phyloP scores from a whole-genome alignment of 92 coral and sea anemone genomes.

The Bergia puertoricense region DNA sequence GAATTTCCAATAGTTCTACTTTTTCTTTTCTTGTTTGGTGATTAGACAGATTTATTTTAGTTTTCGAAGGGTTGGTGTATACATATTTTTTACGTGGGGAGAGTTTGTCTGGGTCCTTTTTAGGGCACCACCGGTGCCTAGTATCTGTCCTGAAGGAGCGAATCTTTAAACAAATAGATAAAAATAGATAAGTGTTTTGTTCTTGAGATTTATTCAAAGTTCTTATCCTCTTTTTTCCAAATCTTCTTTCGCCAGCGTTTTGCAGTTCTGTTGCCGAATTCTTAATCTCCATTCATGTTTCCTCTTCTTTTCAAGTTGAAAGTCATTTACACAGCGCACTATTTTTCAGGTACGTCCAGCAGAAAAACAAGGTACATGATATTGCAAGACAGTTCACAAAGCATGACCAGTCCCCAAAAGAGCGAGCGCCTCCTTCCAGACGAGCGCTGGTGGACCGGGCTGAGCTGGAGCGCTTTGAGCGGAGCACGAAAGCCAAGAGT shows the following conservation, averaged over 20 bases:
- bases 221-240: neutral
- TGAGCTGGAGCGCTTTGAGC: constrained; percentile 76
- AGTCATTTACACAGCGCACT: neutral
- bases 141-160: no score
- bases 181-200: neutral
- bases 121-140: no score
- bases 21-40: no score
- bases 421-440: constrained; percentile 62
- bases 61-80: no score
- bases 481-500: constrained; percentile 59
- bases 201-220: neutral
- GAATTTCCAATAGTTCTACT: no score
- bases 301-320: neutral
- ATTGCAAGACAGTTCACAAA: constrained; percentile 65
- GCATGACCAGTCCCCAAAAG: constrained; percentile 59
- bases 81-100: no score
- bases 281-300: neutral
- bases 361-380: constrained; percentile 58
- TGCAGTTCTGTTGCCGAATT: neutral
- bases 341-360: constrained; percentile 26
- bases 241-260: neutral
- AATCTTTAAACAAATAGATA: no score
- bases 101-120: no score
- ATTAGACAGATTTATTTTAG: no score
- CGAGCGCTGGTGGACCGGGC: constrained; percentile 78